Evolutionary conservation across 2,113 vertebrate genomes (phyloP).

Genomic region (Pavo muticus): DNA sequence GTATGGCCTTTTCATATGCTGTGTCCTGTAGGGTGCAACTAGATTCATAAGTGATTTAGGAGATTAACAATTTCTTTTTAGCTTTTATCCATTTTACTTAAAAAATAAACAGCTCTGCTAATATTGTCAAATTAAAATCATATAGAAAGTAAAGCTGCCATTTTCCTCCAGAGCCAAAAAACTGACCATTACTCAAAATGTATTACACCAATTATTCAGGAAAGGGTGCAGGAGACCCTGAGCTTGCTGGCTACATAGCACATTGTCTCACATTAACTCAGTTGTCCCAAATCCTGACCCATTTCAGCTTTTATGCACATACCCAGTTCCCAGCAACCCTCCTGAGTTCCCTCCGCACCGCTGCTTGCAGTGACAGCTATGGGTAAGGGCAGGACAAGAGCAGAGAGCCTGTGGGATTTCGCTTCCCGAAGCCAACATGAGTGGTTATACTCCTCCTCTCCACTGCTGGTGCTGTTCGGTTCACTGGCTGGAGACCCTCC

Average conservation of each 20-base stretch:
- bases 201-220: background rate
- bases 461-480: background rate
- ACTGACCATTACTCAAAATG: background rate
- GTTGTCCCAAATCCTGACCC: constrained; percentile 60
- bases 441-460: background rate
- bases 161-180: background rate
- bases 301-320: constrained; percentile 37
- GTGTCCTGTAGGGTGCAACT: background rate
- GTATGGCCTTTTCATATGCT: background rate
- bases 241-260: background rate
- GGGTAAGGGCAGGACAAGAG: background rate
- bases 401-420: background rate
- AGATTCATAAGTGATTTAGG: background rate
- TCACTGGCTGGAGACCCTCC: background rate
- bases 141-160: background rate
- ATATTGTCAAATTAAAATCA: background rate
- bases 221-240: background rate
- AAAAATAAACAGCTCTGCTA: background rate
- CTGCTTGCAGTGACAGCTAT: background rate
- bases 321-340: background rate
- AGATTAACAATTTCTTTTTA: background rate
- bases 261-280: constrained; percentile 15
- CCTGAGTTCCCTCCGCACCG: background rate
- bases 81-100: background rate
- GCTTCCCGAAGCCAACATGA: background rate